Evolutionary conservation across 2,888 invertebrate genomes (phyloP).

Genomic region (Ecdyonurus torrentis): DNA sequence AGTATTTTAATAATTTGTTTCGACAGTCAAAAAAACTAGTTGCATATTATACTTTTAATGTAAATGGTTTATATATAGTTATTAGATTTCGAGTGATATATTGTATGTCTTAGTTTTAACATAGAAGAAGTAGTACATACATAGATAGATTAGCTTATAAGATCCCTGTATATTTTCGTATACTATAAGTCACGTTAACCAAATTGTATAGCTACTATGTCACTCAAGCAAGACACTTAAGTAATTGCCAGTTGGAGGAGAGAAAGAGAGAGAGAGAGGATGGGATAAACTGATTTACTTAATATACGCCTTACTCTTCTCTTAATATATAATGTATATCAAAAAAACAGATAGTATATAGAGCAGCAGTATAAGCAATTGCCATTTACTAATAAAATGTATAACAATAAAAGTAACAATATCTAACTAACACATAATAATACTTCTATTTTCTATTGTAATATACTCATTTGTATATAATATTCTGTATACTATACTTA

Average conservation of each 20-base stretch:
- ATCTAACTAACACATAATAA: no score
- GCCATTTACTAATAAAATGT: no score
- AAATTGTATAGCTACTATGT: background rate
- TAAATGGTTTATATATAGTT: background rate
- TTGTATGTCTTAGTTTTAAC: background rate
- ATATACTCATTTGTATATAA: no score
- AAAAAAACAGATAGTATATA: no score
- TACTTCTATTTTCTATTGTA: no score
- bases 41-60: background rate
- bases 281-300: background rate
- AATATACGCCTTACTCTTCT: no score
- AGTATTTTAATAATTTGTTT: background rate
- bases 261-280: no score
- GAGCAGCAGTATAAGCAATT: no score
- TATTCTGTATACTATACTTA: no score
- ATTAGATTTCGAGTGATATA: background rate
- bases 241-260: background rate
- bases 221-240: background rate
- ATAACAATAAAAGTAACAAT: no score
- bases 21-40: background rate
- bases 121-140: no score
- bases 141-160: background rate
- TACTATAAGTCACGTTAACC: background rate
- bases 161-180: background rate
- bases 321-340: no score